Conservation (phyloP, 2,888 invertebrate species). For the Halocaridina rubra region DNA sequence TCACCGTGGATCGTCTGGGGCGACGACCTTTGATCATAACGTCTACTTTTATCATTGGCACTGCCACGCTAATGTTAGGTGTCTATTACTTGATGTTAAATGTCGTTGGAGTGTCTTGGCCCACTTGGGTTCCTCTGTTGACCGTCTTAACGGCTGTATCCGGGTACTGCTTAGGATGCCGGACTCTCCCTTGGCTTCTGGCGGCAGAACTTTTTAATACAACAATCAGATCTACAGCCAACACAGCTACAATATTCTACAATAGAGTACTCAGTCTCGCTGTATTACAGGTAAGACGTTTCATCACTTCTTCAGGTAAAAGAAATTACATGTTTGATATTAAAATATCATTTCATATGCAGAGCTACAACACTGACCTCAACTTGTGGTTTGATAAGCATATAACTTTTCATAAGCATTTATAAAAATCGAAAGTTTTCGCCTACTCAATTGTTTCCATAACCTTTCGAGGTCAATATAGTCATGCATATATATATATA, state of each 20-base stretch:
- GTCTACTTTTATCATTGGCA: slow-evolving; percentile 75
- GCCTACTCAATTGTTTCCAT: too few species aligned
- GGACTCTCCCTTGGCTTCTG: slow-evolving; percentile 87
- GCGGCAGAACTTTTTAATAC: slow-evolving; percentile 47
- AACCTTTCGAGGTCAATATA: too few species aligned
- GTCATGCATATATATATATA: too few species aligned
- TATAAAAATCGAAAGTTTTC: too few species aligned
- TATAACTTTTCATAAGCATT: too few species aligned
- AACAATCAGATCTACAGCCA: slow-evolving; percentile 51
- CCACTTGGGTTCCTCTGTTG: slow-evolving; percentile 80
- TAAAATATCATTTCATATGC: too few species aligned
- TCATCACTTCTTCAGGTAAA: too few species aligned
- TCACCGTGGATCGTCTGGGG: slow-evolving; percentile 89
- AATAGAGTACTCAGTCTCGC: slow-evolving; percentile 34
- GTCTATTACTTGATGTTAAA: slow-evolving; percentile 76
- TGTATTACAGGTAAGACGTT: slow-evolving; percentile 45
- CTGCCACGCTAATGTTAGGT: slow-evolving; percentile 76
- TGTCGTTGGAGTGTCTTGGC: slow-evolving; percentile 64
- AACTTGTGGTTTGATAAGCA: too few species aligned
- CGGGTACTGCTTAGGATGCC: slow-evolving; percentile 83
- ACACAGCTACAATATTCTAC: slow-evolving; percentile 21
- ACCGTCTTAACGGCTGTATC: slow-evolving; percentile 82
- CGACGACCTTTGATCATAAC: slow-evolving; percentile 87
- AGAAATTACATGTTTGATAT: too few species aligned
- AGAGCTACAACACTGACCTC: too few species aligned